Conservation (phyloP, 2,797 vertebrate species). For the Mastacembelus armatus region DNA sequence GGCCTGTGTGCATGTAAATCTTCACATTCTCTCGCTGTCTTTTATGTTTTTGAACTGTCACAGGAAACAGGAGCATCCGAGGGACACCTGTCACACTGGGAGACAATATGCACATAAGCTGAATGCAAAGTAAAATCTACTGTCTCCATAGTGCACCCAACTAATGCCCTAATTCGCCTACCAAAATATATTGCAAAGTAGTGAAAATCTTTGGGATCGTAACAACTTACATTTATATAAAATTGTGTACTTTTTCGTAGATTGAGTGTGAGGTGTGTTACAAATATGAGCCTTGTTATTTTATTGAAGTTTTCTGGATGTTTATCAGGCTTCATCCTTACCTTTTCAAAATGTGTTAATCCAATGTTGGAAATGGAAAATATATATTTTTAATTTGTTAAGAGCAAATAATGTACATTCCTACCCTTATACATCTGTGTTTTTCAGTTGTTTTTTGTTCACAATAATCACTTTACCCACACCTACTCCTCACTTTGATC, state of each 20-base stretch:
- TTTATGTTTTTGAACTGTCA: background rate
- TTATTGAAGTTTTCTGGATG: background rate
- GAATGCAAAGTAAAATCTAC: background rate
- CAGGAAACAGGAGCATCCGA: background rate
- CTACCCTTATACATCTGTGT: too few species aligned
- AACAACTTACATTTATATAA: background rate
- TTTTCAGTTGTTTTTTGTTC: too few species aligned
- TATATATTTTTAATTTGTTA: too few species aligned
- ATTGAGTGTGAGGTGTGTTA: too few species aligned
- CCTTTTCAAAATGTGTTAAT: too few species aligned
- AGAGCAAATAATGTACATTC: too few species aligned
- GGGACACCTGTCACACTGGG: background rate
- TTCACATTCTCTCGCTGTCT: background rate
- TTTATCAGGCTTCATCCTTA: background rate
- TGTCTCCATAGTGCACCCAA: background rate
- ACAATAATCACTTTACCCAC: background rate
- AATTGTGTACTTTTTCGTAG: too few species aligned
- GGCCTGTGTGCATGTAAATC: constrained; percentile 19
- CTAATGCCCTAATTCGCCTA: background rate
- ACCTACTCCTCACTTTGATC: background rate
- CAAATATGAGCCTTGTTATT: too few species aligned
- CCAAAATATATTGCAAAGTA: background rate
- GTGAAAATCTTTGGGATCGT: background rate
- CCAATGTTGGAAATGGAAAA: too few species aligned
- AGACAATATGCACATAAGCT: constrained; percentile 1